Evolutionary conservation across 2,113 vertebrate genomes (phyloP).

Genomic region (Odocoileus hemionus): DNA sequence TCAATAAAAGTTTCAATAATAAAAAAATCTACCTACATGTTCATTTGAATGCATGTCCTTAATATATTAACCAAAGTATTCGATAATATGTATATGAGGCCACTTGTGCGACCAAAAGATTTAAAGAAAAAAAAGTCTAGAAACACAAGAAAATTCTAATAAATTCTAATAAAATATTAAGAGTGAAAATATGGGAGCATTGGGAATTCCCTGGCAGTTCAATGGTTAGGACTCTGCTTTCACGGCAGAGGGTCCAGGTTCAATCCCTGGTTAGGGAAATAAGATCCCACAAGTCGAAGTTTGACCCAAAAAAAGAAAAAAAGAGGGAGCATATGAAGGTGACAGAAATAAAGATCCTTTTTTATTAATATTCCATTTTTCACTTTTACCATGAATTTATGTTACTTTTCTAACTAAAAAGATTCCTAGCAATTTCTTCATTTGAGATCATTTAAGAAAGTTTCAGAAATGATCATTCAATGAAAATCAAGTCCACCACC

Average conservation of each 20-base stretch:
- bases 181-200: background rate
- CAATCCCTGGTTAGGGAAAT: background rate
- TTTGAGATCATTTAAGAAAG: background rate
- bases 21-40: background rate
- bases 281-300: background rate
- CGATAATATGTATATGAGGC: background rate
- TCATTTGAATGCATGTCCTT: background rate
- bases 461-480: background rate
- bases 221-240: background rate
- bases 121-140: background rate
- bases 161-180: background rate
- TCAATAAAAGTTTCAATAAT: background rate
- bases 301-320: background rate
- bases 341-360: background rate
- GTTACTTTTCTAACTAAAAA: conserved; percentile 19
- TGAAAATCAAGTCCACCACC: background rate
- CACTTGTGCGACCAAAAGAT: background rate
- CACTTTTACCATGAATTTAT: background rate
- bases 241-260: background rate
- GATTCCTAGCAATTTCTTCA: background rate
- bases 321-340: background rate
- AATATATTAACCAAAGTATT: background rate
- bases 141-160: background rate
- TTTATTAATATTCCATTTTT: background rate
- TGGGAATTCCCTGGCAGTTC: background rate